A percentile compares a stretch with the other conserved stretches of the same genome.
Conservation (phyloP, 1,140 invertebrate species). For the Melanaphis sacchari region DNA sequence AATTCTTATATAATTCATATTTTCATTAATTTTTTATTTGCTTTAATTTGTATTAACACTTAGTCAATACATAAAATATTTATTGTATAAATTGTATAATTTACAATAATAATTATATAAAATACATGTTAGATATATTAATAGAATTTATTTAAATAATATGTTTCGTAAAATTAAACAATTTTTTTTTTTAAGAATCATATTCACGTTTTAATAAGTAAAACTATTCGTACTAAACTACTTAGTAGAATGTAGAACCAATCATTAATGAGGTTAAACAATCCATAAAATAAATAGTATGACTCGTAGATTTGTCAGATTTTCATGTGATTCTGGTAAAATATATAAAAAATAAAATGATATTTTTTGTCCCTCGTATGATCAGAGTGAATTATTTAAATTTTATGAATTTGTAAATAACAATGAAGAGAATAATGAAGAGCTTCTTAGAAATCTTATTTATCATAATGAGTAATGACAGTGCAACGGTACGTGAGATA, state of each 20-base stretch:
- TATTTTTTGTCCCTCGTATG: background rate
- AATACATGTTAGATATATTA: too few species aligned
- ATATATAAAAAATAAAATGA: background rate
- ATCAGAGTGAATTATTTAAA: background rate
- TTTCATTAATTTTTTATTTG: background rate
- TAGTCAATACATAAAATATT: background rate
- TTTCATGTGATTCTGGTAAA: background rate
- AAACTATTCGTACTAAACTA: too few species aligned
- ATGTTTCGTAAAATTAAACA: too few species aligned
- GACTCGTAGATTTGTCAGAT: background rate
- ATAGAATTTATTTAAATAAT: too few species aligned
- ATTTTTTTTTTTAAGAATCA: too few species aligned
- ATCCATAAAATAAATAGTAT: background rate
- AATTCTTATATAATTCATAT: background rate
- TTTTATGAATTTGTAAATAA: constrained; percentile 2
- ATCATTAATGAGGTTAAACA: background rate
- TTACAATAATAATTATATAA: background rate
- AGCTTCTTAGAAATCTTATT: background rate
- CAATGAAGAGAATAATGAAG: background rate
- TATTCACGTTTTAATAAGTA: too few species aligned
- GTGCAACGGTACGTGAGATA: constrained; percentile 20
- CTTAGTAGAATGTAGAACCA: too few species aligned
- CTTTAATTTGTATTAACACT: background rate
- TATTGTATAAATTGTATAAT: background rate
- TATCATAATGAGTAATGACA: background rate